Evolutionary conservation across 2,113 vertebrate genomes (phyloP).

Genomic region (Neomonachus schauinslandi): DNA sequence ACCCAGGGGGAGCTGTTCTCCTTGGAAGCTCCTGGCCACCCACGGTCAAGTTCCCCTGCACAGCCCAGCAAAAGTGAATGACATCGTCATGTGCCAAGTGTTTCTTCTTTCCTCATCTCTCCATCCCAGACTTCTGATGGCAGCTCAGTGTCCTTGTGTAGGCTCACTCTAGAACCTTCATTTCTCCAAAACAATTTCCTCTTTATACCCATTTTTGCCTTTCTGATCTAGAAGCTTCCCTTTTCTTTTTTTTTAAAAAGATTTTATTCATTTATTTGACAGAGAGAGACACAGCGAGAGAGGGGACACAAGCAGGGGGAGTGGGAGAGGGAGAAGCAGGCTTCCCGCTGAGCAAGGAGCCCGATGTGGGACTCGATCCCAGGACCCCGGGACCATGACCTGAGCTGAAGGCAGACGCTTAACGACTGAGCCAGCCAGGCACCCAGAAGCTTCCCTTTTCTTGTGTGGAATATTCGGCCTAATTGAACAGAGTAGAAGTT

Average conservation of each 20-base stretch:
- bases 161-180: background rate
- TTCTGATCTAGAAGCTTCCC: background rate
- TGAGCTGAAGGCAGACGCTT: no score
- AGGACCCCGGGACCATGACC: no score
- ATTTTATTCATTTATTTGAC: no score
- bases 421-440: no score
- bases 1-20: background rate
- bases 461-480: background rate
- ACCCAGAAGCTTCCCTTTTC: background rate
- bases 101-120: background rate
- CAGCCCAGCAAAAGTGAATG: background rate
- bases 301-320: no score
- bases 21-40: background rate
- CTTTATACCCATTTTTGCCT: background rate
- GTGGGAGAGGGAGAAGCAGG: no score
- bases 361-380: no score
- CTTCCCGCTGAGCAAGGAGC: no score
- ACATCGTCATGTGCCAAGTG: background rate
- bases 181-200: background rate
- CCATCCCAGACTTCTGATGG: background rate
- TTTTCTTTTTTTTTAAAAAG: background rate
- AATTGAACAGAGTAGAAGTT: background rate
- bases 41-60: background rate
- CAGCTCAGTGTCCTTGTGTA: background rate
- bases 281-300: no score